Base-by-base conservation (phyloP, 1,140 invertebrate species). In the Charaxes varanes region DNA sequence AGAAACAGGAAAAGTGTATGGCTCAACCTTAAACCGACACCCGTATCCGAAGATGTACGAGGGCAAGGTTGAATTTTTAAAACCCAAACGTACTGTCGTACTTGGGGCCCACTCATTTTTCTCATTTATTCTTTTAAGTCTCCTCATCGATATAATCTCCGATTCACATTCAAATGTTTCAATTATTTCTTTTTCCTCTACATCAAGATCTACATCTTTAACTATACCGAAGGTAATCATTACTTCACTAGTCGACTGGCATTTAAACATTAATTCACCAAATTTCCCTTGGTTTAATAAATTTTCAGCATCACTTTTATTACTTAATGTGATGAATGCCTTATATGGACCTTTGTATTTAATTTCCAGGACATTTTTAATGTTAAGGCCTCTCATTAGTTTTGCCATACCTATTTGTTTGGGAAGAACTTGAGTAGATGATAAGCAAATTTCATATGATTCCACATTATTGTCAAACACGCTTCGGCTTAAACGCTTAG, bases 341-440 rank as follows among this genome's bases (percentile, higher is more conserved):
- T 54, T 56, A 27, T 44, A 47, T 6, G 33, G 33, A 4, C 35
- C 38, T 42, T 52, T 60, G 18, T 52, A 60, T 41, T 53, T 54
- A 19, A 60, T 49, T 38, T 31, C 48, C 1, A 37, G 15, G n/a
- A 60, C 50, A 12, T 40, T 34, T 6, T 34, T 33, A 11, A 63
- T 53, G 32, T 50, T 47, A 31, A 49, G 34, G 1, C 37, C 30
- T 24, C 30, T 33, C n/a, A 62, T 31, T 19, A 54, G 16, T 24
- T 53, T 57, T 5, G 51, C 61, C 14, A 61, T 33, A 14, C 44
- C 53, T 22, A 61, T 53, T 46, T 61, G 57, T 49, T 58, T 57
- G 24, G 51, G 61, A 8, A 63, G 21, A 8, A 17, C 10, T 24
- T 48, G 10, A 23, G 6, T 8, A 17, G 46, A 49, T 0, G 45